A percentile compares a stretch with the other conserved stretches of the same genome.
These are phyloP conservation scores for Nebria ingens DNA, from an alignment of 1,140 invertebrate species.

Conservation along the genomic window DNA sequence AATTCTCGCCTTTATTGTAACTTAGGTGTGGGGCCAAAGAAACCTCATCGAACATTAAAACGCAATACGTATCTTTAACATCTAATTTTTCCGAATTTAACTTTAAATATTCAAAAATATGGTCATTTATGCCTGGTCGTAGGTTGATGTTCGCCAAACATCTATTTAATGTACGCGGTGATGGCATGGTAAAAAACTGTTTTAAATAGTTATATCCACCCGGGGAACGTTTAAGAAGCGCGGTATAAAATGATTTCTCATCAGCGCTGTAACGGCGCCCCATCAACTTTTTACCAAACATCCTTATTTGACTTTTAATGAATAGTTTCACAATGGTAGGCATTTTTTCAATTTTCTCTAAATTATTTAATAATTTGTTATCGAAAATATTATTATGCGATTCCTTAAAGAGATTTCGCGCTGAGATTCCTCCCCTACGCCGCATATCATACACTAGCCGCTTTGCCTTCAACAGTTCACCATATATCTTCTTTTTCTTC, in stretches of 20 bases:
- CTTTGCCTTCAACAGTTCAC: no score
- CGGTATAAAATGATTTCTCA: neutral
- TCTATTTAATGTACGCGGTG: constrained; percentile 8
- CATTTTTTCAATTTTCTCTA: neutral
- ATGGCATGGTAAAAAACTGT: constrained; percentile 15
- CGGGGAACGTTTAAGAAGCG: neutral
- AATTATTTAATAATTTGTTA: no score
- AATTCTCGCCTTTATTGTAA: constrained; percentile 22
- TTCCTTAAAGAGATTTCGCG: no score
- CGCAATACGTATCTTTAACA: constrained; percentile 22
- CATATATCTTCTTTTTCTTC: no score
- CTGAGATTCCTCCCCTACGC: no score
- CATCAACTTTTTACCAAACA: neutral
- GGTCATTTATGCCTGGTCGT: constrained; percentile 22
- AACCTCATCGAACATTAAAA: constrained; percentile 31
- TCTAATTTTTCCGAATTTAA: constrained; percentile 20
- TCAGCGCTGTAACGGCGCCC: neutral
- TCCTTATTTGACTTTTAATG: neutral
- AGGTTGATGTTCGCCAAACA: constrained; percentile 13
- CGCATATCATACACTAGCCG: no score
- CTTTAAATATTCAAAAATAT: constrained; percentile 23
- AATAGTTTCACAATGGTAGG: neutral
- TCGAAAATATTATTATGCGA: no score
- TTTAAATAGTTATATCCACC: constrained; percentile 13
- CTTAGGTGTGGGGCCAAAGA: constrained; percentile 22